Percentiles rank a stretch among this genome's conserved stretches.
These are phyloP conservation scores for Lithosia quadra DNA, from an alignment of 2,888 invertebrate species.

Conservation along the genomic window DNA sequence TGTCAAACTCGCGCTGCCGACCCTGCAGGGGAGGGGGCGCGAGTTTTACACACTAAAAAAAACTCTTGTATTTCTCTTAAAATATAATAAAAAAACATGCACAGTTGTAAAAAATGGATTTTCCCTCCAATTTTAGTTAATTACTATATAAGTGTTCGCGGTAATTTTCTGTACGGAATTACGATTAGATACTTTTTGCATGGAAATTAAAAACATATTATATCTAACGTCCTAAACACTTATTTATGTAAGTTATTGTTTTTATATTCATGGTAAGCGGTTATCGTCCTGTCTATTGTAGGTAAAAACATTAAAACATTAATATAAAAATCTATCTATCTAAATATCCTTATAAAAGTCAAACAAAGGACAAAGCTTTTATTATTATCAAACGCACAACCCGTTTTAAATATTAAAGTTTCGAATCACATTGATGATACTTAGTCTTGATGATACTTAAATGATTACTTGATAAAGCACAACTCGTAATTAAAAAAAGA, in stretches of 20 bases:
- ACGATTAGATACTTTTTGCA: neutral
- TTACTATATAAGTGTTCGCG: neutral
- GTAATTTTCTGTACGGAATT: neutral
- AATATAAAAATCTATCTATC: too few relatives aligned
- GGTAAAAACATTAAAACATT: too few relatives aligned
- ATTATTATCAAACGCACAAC: neutral
- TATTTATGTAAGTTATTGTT: neutral
- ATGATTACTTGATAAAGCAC: too few relatives aligned
- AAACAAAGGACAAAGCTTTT: neutral
- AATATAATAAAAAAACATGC: neutral
- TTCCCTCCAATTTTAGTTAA: constrained; percentile 2
- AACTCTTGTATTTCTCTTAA: neutral
- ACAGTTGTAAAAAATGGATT: neutral
- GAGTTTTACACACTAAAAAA: too few relatives aligned
- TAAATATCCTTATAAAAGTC: neutral
- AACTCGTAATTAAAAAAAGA: too few relatives aligned
- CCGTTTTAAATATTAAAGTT: neutral
- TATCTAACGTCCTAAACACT: neutral
- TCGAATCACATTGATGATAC: neutral
- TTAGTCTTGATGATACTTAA: too few relatives aligned
- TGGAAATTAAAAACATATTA: constrained; percentile 3
- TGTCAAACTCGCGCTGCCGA: too few relatives aligned
- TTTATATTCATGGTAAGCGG: neutral
- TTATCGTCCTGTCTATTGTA: too few relatives aligned
- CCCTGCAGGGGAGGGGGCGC: too few relatives aligned